Evolutionary conservation across 1,140 invertebrate genomes (phyloP), one percentile per base, ranked within the genome.

Genomic region (Drosophila pandora): DNA sequence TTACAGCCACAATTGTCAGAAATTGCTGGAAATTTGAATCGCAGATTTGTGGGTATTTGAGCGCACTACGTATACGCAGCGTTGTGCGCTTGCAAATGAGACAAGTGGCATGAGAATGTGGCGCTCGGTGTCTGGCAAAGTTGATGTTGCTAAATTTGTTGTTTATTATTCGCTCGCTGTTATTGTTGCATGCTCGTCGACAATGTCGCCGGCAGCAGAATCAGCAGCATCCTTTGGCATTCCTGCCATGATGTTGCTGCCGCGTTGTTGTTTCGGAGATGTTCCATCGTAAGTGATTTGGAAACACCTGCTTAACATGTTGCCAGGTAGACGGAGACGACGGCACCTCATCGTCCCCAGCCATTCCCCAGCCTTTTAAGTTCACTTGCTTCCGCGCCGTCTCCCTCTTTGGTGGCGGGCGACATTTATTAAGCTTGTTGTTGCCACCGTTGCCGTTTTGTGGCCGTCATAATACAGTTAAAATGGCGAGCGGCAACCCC

Each of bases 231-330:
- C 58, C 70, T 67, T 63, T 74, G 64, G 39, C 32, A 63, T 55
- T 52, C 43, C 37, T 34, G 53, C 37, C 17, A 17, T 55, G 54
- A 54, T 79, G 34, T 30, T 61, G 9, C 21, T 43, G 45, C 23
- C 13, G 45, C n/a, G 55, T 34, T 30, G 55, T 59, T 74, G 73
- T 78, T 81, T 68, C 52, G 76, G 61, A 67, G 54, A 81, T 81
- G 61, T 87, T 77, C 71, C 71, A 67, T 54, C 82, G 79, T 87
- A 87, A 87, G 82, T 87, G 82, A 87, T 87, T 87, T 87, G 67
- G 82, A 82, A 79, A 87, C 82, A 87, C 82, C 82, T 87, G 82
- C 82, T 87, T 82, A 82, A 79, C 83, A 88, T 88, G 83, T 72
- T 84, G 77, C 81, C 76, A 74, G 77, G 68, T 70, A 77, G 68